Base-by-base conservation (phyloP, 2,888 invertebrate species). In the Fragum whitleyi region DNA sequence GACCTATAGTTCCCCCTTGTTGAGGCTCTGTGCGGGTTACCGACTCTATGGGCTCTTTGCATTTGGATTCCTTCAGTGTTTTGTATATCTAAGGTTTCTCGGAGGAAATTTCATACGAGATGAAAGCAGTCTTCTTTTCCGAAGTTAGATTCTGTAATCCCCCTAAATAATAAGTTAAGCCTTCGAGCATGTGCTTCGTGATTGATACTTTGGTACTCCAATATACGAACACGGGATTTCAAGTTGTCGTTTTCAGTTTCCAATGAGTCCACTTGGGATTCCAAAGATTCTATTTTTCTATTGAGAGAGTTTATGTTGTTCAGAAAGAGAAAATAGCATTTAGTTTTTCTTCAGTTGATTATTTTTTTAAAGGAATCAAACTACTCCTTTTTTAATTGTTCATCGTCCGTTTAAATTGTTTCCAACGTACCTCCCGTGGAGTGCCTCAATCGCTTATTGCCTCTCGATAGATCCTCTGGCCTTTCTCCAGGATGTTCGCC, bases 41-140 rank as follows among this genome's bases (percentile, higher is more conserved):
- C 67, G 5, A 67, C 5, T 42, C 67, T 5, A 42, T 67, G 67
- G 6, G 42, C 67, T 23, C 67, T 9, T 23, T 57, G 57, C 57
- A 57, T 57, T 2, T 23, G 7, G 11, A 57, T 57, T 57, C 23
- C 57, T 9, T 26, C 11, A 2, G 57, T 3, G 23, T 57, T 1
- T 23, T 57, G 23, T 7, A 57, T 2, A 3, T 23, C 23, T 5
- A 57, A 23, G 5, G 7, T 26, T 23, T 23, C 14, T 23, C 14
- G 9, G n/a, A 57, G 2, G 57, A 57, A 57, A 23, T 21, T 7
- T 57, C n/a, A 23, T 1, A 23, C 57, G 2, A 57, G 23, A 2
- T 2, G 23, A 26, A 57, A 57, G 14, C 57, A 57, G 57, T 57
- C 57, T 57, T 57, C 57, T 57, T 57, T n/a, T 3, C 23, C 26